A percentile compares a stretch with the other conserved stretches of the same genome.
Evolutionary conservation across 2,113 vertebrate species (phyloP).

Genomic region (Guaruba guarouba): DNA sequence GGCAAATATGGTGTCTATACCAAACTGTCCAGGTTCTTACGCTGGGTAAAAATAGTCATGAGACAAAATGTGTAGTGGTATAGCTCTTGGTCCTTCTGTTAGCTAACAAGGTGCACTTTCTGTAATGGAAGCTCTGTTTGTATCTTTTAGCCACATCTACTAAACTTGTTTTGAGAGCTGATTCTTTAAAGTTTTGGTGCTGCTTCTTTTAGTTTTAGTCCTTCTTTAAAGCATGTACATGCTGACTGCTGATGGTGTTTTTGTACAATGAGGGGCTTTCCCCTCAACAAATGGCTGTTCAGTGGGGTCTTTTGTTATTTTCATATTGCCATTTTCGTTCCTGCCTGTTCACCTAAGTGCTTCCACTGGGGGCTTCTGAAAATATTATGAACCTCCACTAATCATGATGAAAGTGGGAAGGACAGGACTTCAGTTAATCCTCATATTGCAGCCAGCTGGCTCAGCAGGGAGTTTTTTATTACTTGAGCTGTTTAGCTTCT

Average conservation of each 20-base stretch:
- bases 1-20: constrained; percentile 94
- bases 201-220: neutral
- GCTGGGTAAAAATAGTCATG: constrained; percentile 78
- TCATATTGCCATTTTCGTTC: neutral
- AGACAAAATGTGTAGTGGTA: neutral
- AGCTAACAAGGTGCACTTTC: neutral
- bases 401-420: neutral
- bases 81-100: neutral
- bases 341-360: neutral
- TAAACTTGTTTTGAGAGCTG: neutral
- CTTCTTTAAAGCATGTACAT: neutral
- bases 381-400: neutral
- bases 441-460: neutral
- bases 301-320: neutral
- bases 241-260: neutral
- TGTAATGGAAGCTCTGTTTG: neutral
- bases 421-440: neutral
- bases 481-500: neutral
- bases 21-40: constrained; percentile 84
- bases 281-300: neutral
- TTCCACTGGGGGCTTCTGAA: neutral
- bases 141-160: neutral
- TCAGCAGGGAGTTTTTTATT: neutral
- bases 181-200: neutral
- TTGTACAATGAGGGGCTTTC: neutral